Percentiles rank a stretch among this genome's conserved stretches.
Evolutionary conservation across 2,888 invertebrate genomes (phyloP).

Genomic region (Patella caerulea): DNA sequence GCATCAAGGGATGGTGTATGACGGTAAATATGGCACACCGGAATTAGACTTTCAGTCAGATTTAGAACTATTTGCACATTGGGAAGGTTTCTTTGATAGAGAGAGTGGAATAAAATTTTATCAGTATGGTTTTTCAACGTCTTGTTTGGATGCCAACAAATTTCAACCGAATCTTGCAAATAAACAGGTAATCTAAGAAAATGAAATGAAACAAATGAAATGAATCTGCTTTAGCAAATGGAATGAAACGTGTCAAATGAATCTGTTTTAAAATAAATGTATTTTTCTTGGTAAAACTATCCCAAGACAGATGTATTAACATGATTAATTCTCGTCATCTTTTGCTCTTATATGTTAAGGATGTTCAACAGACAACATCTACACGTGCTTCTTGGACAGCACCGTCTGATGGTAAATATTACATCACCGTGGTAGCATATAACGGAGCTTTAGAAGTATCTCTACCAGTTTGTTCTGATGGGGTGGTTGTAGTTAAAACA

Average conservation of each 20-base stretch:
- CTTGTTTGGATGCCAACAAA: conserved; percentile 31
- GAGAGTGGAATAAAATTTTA: conserved; percentile 55
- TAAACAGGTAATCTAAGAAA: no score
- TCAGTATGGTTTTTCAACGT: conserved; percentile 41
- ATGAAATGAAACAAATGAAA: no score
- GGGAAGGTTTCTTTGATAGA: conserved; percentile 58
- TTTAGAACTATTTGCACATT: conserved; percentile 40
- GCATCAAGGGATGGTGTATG: conserved; percentile 47
- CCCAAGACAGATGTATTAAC: no score
- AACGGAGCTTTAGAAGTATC: conserved; percentile 51
- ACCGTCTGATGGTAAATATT: conserved; percentile 41
- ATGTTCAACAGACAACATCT: conserved; percentile 32
- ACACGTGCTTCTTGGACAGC: conserved; percentile 37
- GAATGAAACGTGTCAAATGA: no score
- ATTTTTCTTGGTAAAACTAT: no score
- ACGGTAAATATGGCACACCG: conserved; percentile 41
- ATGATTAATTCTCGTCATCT: no score
- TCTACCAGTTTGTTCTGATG: conserved; percentile 54
- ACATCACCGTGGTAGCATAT: conserved; percentile 52
- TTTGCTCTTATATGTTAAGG: not conserved
- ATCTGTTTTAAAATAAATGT: no score
- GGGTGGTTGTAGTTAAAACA: conserved; percentile 41
- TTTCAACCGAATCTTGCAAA: not conserved
- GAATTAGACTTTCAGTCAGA: conserved; percentile 53
- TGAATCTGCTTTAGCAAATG: no score